Evolutionary conservation across 37 sponge, comb jelly and placozoan species (phyloP), one percentile per base, ranked within the genome.

Genomic region (Theonella swinhoei): DNA sequence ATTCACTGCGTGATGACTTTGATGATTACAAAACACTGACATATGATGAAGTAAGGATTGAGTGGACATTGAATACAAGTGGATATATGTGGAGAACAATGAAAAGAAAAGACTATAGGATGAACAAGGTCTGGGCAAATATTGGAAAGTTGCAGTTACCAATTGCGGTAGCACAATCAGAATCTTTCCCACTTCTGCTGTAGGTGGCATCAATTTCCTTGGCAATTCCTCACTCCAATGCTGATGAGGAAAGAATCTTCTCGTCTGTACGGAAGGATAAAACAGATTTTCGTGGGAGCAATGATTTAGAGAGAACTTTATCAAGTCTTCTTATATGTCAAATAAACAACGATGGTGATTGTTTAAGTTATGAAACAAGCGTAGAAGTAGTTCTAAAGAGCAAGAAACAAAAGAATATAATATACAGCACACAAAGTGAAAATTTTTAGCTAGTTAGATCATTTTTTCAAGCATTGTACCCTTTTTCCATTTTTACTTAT

Each of bases 41-140:
- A 70, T 36, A 70, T 70, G 71, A 70, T 34, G 71, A 35, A 33
- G 36, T 70, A 7, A 22, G 32, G 39, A 31, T 70, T 70, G 71
- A 70, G 71, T 70, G 7, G 71, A 70, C 22, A 70, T 70, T 70
- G 71, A 70, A 70, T 70, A 70, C 36, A 70, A 30, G 39, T 36
- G 36, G 19, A 34, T 33, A 35, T 33, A 34, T 34, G 71, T n/a
- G 71, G 9, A 70, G 26, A 36, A n/a, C 37, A 42, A 34, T 8
- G 20, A 68, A 36, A 22, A 70, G 47, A 25, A 43, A 68, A 38
- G 41, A 80, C 70, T 39, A 68, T 39, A 35, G 69, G 39, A 80
- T 80, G 80, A 70, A 80, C 41, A 68, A 19, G 11, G 38, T 80
- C 4, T 80, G 80, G 80, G 80, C 68, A 5, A 11, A 7, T 7